phyloP scores from a whole-genome alignment of 2,113 vertebrate genomes.

The Paraplagusia blochii region DNA sequence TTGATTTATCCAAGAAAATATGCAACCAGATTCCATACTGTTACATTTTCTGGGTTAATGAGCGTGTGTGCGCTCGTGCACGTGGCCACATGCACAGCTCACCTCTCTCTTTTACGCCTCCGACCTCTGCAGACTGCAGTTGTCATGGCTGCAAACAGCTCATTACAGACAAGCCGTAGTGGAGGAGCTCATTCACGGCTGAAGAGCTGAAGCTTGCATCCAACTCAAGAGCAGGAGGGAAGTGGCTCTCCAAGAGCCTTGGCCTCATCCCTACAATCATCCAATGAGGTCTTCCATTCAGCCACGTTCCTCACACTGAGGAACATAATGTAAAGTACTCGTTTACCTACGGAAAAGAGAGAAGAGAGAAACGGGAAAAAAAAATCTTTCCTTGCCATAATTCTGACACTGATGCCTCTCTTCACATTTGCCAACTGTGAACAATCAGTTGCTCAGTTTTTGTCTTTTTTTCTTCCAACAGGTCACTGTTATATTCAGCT shows the following conservation, averaged over 20 bases:
- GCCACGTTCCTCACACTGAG: conserved; percentile 31
- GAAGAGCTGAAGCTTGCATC: conserved; percentile 68
- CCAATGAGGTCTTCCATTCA: conserved; percentile 62
- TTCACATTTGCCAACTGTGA: neutral
- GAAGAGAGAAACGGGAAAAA: conserved; percentile 8
- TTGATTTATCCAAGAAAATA: no score
- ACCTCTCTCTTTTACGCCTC: conserved; percentile 29
- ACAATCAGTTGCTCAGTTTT: neutral
- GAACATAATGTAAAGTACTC: conserved; percentile 51
- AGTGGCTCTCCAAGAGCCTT: conserved; percentile 57
- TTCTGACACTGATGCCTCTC: conserved; percentile 65
- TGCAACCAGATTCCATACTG: no score
- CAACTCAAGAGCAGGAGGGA: conserved; percentile 59
- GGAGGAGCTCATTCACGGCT: conserved; percentile 75
- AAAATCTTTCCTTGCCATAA: conserved; percentile 40
- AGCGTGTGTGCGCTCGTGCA: neutral
- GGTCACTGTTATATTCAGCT: neutral
- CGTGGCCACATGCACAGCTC: neutral
- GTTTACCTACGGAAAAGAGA: conserved; percentile 23
- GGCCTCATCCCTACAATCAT: conserved; percentile 66
- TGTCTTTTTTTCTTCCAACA: neutral
- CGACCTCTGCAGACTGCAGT: conserved; percentile 57
- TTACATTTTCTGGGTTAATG: neutral
- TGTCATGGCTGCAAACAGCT: conserved; percentile 82
- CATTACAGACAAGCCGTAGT: conserved; percentile 59